Evolutionary conservation across 2,888 invertebrate genomes (phyloP), one percentile per base, ranked within the genome.

Genomic region (Oegoconia quadripuncta): DNA sequence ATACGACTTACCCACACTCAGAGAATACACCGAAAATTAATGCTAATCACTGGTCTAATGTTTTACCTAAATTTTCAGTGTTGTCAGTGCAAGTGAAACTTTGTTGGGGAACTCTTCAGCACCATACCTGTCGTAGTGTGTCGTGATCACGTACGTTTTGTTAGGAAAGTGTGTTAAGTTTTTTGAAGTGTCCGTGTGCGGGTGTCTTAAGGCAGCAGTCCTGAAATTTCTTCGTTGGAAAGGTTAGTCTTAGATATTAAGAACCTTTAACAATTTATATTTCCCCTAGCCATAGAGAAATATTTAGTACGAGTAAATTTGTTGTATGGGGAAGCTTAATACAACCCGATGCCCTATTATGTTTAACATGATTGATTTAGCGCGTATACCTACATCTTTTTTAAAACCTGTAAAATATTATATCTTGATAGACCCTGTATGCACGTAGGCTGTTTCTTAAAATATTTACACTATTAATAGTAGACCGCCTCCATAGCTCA

Each of bases 121-220:
- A 4, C 17, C n/a, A 29, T 41, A 33, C 13, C 34, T 37, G 42
- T 15, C 15, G 33, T 36, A 40, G 43, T 37, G 39, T 28, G 16
- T 23, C 9, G 34, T 34, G 23, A 16, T 15, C 20, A 26, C 22
- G 32, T 30, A 18, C 27, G 17, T 26, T 51, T 37, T 44, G 54
- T 53, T 49, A 50, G 58, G 61, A 61, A 46, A 51, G 51, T 62
- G 68, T 64, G 60, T 52, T 68, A 56, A 74, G 78, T 77, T 80
- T 72, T 69, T 59, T 75, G 74, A 78, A 78, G 80, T 80, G 76
- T 62, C 61, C 68, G 65, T 65, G 61, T 59, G 68, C 59, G 59
- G 59, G 54, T 52, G 59, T 66, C 58, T 62, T 61, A 63, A 64
- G 61, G 65, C 64, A 60, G 63, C 59, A 69, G 75, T 72, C 69